A percentile compares a stretch with the other conserved stretches of the same genome.
Conservation (phyloP, 92 coral and sea anemone species). For the Anthopleura xanthogrammica region DNA sequence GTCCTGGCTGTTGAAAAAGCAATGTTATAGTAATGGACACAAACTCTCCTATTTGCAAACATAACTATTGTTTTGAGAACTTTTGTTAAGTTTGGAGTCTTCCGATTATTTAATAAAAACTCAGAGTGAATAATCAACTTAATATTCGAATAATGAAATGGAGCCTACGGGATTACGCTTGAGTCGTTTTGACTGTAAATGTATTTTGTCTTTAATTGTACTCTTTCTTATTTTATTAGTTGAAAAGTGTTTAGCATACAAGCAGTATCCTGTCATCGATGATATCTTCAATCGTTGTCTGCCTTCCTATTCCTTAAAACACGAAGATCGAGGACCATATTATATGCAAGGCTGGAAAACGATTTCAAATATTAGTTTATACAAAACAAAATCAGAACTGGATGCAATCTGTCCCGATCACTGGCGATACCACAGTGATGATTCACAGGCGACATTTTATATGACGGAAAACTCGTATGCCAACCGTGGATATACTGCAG, state of each 20-base stretch:
- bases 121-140: too few species aligned
- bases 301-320: slow-evolving; percentile 9
- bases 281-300: neutral
- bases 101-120: too few species aligned
- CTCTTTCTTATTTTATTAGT: neutral
- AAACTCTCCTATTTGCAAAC: too few species aligned
- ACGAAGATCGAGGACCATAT: slow-evolving; percentile 69
- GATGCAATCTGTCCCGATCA: slow-evolving; percentile 27
- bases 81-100: too few species aligned
- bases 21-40: too few species aligned
- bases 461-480: slow-evolving; percentile 24
- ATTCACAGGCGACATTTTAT: slow-evolving; percentile 22
- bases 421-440: slow-evolving; percentile 64
- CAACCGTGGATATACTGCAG: slow-evolving; percentile 76
- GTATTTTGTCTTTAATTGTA: too few species aligned
- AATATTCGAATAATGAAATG: too few species aligned
- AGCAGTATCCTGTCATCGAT: neutral
- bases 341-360: slow-evolving; percentile 67
- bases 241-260: slow-evolving; percentile 4
- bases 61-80: too few species aligned
- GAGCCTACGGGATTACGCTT: too few species aligned
- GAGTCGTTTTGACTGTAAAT: too few species aligned
- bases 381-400: neutral
- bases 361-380: slow-evolving; percentile 35
- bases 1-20: too few species aligned